phyloP scores from a whole-genome alignment of 2,113 vertebrate genomes.

The Peromyscus maniculatus region DNA sequence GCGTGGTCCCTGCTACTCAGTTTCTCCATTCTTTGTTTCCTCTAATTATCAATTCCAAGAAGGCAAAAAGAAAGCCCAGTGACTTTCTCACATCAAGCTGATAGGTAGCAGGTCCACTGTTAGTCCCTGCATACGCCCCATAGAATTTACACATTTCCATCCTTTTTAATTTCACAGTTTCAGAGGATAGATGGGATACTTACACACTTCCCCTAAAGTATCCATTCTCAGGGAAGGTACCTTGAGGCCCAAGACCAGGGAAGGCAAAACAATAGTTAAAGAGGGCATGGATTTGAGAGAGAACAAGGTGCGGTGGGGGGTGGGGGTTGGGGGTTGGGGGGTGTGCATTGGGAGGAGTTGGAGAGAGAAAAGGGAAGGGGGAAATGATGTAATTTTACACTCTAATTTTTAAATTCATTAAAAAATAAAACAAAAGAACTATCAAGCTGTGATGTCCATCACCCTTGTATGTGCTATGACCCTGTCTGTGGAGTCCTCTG shows the following conservation, averaged over 20 bases:
- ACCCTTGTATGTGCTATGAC: background rate
- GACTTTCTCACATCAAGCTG: background rate
- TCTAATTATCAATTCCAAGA: constrained; percentile 13
- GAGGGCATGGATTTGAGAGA: background rate
- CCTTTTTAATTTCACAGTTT: background rate
- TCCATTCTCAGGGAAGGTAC: background rate
- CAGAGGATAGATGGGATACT: fast-evolving
- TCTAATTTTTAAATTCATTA: background rate
- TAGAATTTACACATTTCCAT: background rate
- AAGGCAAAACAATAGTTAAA: background rate
- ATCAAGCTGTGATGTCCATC: background rate
- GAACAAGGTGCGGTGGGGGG: background rate
- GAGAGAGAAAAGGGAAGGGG: background rate
- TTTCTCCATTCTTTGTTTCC: background rate
- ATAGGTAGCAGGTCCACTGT: background rate
- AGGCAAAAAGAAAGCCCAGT: background rate
- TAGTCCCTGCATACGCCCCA: background rate
- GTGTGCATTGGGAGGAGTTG: background rate
- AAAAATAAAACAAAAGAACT: background rate
- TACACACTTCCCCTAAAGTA: background rate
- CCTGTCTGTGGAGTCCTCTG: background rate
- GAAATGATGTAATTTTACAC: background rate
- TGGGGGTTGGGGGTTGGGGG: too few species aligned
- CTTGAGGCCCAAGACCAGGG: background rate
- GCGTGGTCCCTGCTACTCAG: background rate